Conservation (phyloP, 2,888 invertebrate species). For the Drosophila cyrtoloma region DNA sequence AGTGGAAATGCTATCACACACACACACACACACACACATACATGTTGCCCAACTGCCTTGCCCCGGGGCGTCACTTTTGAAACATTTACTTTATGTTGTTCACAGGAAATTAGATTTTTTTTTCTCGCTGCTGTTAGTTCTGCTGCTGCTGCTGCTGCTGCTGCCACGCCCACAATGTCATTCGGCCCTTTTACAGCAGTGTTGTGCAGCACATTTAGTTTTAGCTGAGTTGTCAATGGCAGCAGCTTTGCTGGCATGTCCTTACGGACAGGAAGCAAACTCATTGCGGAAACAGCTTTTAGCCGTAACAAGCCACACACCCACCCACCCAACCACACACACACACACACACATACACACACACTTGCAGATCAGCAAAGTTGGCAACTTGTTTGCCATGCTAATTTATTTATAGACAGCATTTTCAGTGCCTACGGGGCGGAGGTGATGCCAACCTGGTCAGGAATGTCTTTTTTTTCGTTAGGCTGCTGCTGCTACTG, state of each 20-base stretch:
- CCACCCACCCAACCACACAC: constrained; percentile 27
- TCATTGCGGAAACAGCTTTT: constrained; percentile 82
- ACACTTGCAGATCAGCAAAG: constrained; percentile 34
- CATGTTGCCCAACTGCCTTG: constrained; percentile 19
- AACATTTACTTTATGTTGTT: constrained; percentile 81
- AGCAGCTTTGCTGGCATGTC: constrained; percentile 58
- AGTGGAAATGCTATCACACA: constrained; percentile 65
- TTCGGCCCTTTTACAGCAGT: constrained; percentile 23
- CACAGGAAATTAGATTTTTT: constrained; percentile 82
- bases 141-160: constrained; percentile 7
- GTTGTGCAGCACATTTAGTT: constrained; percentile 73
- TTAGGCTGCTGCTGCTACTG: neutral
- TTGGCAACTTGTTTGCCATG: constrained; percentile 74
- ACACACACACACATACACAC: constrained; percentile 10
- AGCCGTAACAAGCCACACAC: constrained; percentile 72
- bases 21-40: constrained; percentile 22
- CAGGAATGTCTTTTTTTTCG: constrained; percentile 23
- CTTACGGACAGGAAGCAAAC: constrained; percentile 80
- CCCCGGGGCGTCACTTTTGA: constrained; percentile 73
- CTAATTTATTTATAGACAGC: constrained; percentile 82
- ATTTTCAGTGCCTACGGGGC: constrained; percentile 41
- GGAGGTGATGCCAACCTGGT: constrained; percentile 17
- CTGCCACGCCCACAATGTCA: constrained; percentile 50
- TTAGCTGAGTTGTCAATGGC: constrained; percentile 77
- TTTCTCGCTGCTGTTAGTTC: constrained; percentile 10